A percentile compares a stretch with the other conserved stretches of the same genome.
Conservation (phyloP, 1,140 invertebrate species). For the Trichonephila clavipes region DNA sequence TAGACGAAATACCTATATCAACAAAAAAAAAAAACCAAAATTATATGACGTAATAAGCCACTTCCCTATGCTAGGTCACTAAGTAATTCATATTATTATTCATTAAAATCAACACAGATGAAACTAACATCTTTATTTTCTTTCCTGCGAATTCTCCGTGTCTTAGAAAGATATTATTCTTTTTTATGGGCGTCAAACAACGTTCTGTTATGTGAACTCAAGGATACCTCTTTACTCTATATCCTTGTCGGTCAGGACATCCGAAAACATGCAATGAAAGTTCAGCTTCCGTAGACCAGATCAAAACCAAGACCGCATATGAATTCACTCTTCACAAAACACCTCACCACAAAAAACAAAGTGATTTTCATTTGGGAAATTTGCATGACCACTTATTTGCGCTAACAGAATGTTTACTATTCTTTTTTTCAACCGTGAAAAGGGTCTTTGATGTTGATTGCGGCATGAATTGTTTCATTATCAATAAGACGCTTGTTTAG, state of each 20-base stretch:
- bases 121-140: neutral
- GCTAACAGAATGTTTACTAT: neutral
- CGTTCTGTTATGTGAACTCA: neutral
- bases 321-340: neutral
- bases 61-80: neutral
- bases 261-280: conserved; percentile 15
- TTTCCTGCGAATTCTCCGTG: neutral
- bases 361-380: neutral
- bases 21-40: neutral
- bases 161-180: neutral
- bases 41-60: neutral
- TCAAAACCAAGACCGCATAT: conserved; percentile 26
- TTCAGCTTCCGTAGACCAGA: neutral
- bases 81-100: neutral
- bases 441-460: neutral
- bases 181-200: conserved; percentile 2
- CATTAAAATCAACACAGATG: neutral
- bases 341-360: conserved; percentile 25
- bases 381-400: neutral
- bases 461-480: neutral
- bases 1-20: neutral
- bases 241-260: neutral
- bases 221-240: conserved; percentile 23
- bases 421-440: neutral
- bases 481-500: neutral